Percentiles rank a stretch among this genome's conserved stretches.
Evolutionary conservation across 2,888 invertebrate species (phyloP).

Genomic region (Stenodema calcarata): DNA sequence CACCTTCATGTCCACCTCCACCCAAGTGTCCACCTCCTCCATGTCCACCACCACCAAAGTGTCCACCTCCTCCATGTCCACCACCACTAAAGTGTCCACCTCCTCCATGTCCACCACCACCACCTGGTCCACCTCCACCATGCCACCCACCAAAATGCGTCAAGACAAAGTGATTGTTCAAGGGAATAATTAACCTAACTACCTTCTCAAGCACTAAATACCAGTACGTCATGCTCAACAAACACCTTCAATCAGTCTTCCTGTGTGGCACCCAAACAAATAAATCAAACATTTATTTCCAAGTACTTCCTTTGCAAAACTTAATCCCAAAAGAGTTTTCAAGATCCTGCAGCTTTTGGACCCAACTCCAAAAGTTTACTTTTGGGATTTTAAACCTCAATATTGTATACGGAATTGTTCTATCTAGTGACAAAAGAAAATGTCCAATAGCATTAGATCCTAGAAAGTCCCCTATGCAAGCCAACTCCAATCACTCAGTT

Average conservation of each 20-base stretch:
- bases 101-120: slow-evolving; percentile 25
- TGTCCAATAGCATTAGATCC: too few species aligned
- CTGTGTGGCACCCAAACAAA: neutral
- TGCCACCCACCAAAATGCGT: slow-evolving; percentile 40
- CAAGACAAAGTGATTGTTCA: neutral
- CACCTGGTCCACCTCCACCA: slow-evolving; percentile 30
- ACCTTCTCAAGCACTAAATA: neutral
- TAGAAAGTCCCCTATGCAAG: too few species aligned
- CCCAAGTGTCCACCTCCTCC: slow-evolving; percentile 34
- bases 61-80: slow-evolving; percentile 1
- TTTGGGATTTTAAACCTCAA: too few species aligned
- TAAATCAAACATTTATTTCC: neutral
- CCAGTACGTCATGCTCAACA: neutral
- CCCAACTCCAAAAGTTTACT: too few species aligned
- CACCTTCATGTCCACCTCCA: slow-evolving; percentile 44
- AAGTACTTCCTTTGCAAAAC: too few species aligned
- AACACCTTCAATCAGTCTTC: neutral
- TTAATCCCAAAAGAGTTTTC: too few species aligned
- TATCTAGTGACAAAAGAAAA: too few species aligned
- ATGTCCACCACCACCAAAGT: slow-evolving; percentile 39
- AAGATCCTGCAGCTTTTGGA: too few species aligned
- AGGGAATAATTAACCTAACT: neutral
- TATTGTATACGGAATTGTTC: too few species aligned
- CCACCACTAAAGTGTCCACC: slow-evolving; percentile 6
- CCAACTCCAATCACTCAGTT: too few species aligned